phyloP scores from a whole-genome alignment of 1,140 invertebrate species.

The Hirudo medicinalis region DNA sequence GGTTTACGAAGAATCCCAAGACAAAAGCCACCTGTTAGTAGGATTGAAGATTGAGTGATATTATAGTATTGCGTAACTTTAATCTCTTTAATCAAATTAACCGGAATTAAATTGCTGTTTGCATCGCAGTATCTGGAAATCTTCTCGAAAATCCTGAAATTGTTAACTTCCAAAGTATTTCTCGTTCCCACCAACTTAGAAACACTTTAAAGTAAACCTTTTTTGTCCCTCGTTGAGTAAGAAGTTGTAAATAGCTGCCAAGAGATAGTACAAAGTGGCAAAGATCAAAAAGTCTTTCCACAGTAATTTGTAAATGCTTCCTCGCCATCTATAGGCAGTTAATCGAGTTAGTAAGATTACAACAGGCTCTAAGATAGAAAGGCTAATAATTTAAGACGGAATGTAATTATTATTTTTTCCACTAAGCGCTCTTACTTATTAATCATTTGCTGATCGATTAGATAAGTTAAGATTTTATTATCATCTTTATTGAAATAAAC shows the following conservation, averaged over 20 bases:
- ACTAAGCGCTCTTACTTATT: neutral
- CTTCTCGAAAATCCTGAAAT: no score
- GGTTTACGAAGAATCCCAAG: constrained; percentile 76
- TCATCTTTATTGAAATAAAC: no score
- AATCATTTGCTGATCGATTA: neutral
- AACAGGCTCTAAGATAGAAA: neutral
- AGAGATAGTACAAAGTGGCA: constrained; percentile 65
- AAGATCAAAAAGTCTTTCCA: constrained; percentile 84
- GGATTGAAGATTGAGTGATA: no score
- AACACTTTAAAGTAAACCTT: constrained; percentile 40
- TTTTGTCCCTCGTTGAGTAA: constrained; percentile 54
- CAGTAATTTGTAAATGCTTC: constrained; percentile 88
- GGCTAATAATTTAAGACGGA: neutral
- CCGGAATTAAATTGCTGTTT: no score
- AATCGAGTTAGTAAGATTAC: neutral
- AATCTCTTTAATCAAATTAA: no score
- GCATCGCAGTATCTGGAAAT: no score
- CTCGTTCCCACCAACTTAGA: no score
- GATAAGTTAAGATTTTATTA: neutral
- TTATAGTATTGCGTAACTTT: no score
- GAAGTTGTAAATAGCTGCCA: constrained; percentile 36
- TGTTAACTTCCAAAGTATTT: no score
- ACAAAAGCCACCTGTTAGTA: constrained; percentile 51
- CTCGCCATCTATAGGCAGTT: constrained; percentile 52
- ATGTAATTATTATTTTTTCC: neutral